Evolutionary conservation across 92 coral and sea anemone genomes (phyloP), one percentile per base, ranked within the genome.

Genomic region (Micromussa lordhowensis): DNA sequence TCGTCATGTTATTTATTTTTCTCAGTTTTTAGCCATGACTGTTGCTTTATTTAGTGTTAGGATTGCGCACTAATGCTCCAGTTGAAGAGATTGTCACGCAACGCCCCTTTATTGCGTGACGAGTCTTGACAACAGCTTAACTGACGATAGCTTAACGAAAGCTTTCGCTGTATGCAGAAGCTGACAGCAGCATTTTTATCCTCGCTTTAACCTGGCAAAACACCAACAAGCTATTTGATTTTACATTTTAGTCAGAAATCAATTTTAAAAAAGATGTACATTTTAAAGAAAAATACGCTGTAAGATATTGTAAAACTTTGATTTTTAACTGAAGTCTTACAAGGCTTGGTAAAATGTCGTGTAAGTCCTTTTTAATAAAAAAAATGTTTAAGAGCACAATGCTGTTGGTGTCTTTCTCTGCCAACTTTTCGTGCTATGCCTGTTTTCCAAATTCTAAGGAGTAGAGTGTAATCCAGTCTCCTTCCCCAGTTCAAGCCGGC

Each of bases 241-340:
- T 51, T 74, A 61, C 82, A 75, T 80, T 76, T 82, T 87, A 77
- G 74, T 29, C 75, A 80, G 38, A 69, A 66, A 82, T 78, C 86
- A 82, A 78, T 77, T 77, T 82, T n/a, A 87, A 58, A 74, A 77
- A 76, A 86, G 85, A 87, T 91, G 94, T 91, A 91, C 94, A 91
- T 83, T 91, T 91, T 91, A 53, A 88, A 77, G 77, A 84, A 30
- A 80, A 77, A 88, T 91, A 78, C 78, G 83, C 91, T 91, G 94
- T 91, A 91, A 87, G 73, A 91, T 83, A 91, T 88, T 91, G 85
- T 91, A 85, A 89, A 91, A 83, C 84, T 91, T 91, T 91, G 94
- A 91, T 91, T 91, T 91, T 91, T 87, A 91, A 91, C 86, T 78
- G 71, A 75, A 82, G 87, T 82, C 91, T 83, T 91, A 63, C 83